phyloP scores from a whole-genome alignment of 2,113 vertebrate species.

The Ophthalmolycus amberensis region DNA sequence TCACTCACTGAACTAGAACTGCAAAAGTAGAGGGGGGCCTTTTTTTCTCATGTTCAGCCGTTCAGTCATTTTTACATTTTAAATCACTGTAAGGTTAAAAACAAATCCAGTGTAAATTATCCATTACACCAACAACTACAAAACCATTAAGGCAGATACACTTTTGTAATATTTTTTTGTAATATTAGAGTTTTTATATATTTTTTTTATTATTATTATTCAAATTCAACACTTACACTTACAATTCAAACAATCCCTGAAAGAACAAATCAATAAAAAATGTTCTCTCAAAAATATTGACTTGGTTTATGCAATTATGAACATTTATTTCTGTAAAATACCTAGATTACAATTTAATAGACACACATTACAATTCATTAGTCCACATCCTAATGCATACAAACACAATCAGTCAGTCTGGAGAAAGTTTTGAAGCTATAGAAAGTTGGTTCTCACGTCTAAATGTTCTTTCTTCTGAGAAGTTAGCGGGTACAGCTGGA shows the following conservation, averaged over 20 bases:
- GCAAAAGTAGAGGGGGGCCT: not conserved
- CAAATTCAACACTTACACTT: not conserved
- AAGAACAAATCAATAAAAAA: too few species aligned
- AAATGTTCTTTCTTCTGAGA: not conserved
- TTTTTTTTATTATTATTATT: not conserved
- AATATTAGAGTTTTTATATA: not conserved
- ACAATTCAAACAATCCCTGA: not conserved
- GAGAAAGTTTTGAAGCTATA: not conserved
- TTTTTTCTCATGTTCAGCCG: not conserved
- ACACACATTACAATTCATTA: too few species aligned
- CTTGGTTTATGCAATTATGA: not conserved
- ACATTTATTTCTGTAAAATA: not conserved
- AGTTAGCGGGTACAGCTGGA: constrained; percentile 17
- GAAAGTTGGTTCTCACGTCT: not conserved
- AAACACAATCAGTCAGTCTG: not conserved
- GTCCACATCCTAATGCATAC: too few species aligned
- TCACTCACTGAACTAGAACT: constrained; percentile 4
- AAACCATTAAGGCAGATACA: not conserved
- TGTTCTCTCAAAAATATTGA: not conserved
- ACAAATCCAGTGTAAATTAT: not conserved
- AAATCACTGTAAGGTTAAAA: not conserved
- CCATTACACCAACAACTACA: not conserved
- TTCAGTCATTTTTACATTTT: not conserved
- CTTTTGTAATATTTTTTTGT: too few species aligned
- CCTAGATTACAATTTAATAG: not conserved